Evolutionary conservation across 2,113 vertebrate species (phyloP).

Genomic region (Cephalopholis sonnerati): DNA sequence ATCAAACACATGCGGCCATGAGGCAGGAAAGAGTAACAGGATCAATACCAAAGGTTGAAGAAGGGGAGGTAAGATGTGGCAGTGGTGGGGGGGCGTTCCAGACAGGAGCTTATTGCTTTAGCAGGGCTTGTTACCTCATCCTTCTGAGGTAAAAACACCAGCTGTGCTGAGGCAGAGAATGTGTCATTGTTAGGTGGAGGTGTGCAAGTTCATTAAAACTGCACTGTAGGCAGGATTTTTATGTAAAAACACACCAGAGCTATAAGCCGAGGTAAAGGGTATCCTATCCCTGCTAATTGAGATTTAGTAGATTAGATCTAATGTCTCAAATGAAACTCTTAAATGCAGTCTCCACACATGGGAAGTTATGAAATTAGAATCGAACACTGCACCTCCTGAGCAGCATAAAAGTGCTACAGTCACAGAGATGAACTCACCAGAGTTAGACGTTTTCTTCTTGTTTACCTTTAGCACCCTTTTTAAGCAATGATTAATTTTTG

Average conservation of each 20-base stretch:
- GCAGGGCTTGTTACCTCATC: constrained; percentile 73
- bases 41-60: constrained; percentile 57
- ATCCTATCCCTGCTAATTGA: constrained; percentile 19
- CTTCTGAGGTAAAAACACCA: constrained; percentile 68
- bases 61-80: constrained; percentile 42
- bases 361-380: constrained; percentile 17
- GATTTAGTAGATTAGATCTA: constrained; percentile 24
- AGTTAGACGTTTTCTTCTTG: not conserved
- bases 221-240: constrained; percentile 15
- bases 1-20: constrained; percentile 58
- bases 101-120: constrained; percentile 73
- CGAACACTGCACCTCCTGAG: not conserved
- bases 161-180: constrained; percentile 57
- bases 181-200: constrained; percentile 59
- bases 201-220: constrained; percentile 52
- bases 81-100: constrained; percentile 22
- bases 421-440: not conserved
- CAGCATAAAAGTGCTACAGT: not conserved
- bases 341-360: not conserved
- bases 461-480: not conserved
- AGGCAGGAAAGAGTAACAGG: constrained; percentile 59
- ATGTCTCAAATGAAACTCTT: constrained; percentile 18
- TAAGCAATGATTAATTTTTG: not conserved
- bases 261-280: constrained; percentile 16
- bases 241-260: constrained; percentile 3